Evolutionary conservation across 2,797 vertebrate genomes (phyloP), one percentile per base, ranked within the genome.

Genomic region (Urocyon cinereoargenteus): DNA sequence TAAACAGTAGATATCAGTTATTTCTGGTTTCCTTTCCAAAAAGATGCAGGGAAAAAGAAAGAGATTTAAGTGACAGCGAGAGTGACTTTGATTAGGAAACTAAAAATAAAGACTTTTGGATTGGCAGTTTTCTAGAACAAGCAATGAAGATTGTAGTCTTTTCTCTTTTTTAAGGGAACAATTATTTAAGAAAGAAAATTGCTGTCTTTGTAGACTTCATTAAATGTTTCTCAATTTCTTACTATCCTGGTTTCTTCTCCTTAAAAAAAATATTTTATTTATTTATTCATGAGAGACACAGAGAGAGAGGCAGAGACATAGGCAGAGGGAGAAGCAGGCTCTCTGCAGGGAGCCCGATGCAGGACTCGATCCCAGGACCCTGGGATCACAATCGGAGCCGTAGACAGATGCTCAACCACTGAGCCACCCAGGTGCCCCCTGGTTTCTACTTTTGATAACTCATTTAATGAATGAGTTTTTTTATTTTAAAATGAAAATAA

Each of bases 401-500:
- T 45, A 45, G 6, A 45, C 40, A 45, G 7, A 45, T 45, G 40
- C 7, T 45, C 40, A 45, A 45, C 40, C 40, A 45, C 40, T 45
- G 40, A 45, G 40, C 40, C 7, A 45, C 40, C 6, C 6, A 45
- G 40, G 40, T 45, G 40, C 40, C 40, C 40, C 10, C 26, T 93
- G n/a, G 53, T 59, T 92, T 85, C 59, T 90, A 19, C 13, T 62
- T 19, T 7, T 62, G 21, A 22, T 88, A 91, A 64, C 9, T 66
- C 66, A 94, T 15, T 73, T 36, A 82, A 81, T 10, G 1, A 78
- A 1, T 89, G 16, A 0, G 14, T 78, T 86, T 92, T 92, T 84
- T 84, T 66, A 51, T 82, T 92, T 91, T 70, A 49, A 90, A 61
- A 34, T 91, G n/a, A 94, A 90, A 88, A 36, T 84, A 84, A 91